Evolutionary conservation across 1,140 invertebrate genomes (phyloP).

Genomic region (Brachionus plicatilis): DNA sequence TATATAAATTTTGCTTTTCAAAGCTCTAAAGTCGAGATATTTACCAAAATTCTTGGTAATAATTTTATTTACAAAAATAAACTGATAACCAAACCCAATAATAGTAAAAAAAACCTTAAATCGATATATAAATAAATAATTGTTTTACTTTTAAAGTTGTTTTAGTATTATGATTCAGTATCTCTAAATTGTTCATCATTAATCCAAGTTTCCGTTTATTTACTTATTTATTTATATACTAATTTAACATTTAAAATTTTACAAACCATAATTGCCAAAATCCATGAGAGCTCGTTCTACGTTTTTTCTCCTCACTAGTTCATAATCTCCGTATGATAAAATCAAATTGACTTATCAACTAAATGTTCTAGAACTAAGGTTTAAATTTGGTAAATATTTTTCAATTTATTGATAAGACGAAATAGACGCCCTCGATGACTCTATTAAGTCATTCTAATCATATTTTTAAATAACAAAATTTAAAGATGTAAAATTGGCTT

Average conservation of each 20-base stretch:
- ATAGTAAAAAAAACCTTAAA: slow-evolving; percentile 8
- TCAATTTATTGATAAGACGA: not conserved
- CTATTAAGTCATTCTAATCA: not conserved
- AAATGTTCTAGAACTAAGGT: not conserved
- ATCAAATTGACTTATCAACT: not conserved
- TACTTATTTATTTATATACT: slow-evolving; percentile 16
- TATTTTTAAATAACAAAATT: not conserved
- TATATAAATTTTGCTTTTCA: not conserved
- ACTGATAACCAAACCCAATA: not conserved
- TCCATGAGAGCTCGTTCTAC: slow-evolving; percentile 11
- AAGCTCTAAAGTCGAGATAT: not conserved
- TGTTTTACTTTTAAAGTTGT: not conserved
- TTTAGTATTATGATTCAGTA: not conserved
- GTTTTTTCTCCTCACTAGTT: not conserved
- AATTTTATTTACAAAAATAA: slow-evolving; percentile 25
- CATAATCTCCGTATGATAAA: not conserved
- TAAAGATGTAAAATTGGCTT: not conserved
- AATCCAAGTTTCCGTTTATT: slow-evolving; percentile 1
- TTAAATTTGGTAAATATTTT: not conserved
- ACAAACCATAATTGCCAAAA: not conserved
- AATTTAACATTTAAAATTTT: slow-evolving; percentile 20
- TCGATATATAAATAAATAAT: slow-evolving; percentile 25
- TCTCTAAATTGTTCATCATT: slow-evolving; percentile 23
- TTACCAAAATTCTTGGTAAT: not conserved
- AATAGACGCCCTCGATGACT: not conserved